phyloP scores from a whole-genome alignment of 53 echinoderm and acorn worm genomes.

The Actinopyga echinites region DNA sequence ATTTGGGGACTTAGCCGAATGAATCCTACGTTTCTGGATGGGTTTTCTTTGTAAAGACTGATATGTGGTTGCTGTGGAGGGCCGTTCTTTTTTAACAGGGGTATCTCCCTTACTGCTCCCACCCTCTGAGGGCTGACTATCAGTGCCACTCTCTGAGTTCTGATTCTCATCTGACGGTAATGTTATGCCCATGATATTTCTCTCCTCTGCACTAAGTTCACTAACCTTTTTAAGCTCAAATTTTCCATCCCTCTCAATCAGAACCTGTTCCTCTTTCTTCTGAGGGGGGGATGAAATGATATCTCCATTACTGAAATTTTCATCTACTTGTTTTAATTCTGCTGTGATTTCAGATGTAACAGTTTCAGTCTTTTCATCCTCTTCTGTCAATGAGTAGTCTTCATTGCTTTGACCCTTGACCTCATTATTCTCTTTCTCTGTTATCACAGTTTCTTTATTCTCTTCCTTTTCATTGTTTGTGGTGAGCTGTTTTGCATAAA shows the following conservation, averaged over 20 bases:
- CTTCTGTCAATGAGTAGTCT: background rate
- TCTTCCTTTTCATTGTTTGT: background rate
- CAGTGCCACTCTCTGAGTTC: background rate
- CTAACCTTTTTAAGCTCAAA: constrained; percentile 80
- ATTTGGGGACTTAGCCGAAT: constrained; percentile 68
- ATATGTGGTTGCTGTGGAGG: constrained; percentile 74
- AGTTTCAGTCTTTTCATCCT: background rate
- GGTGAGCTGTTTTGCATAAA: constrained; percentile 23
- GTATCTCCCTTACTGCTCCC: constrained; percentile 38
- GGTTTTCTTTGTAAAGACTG: constrained; percentile 39
- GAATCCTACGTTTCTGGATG: constrained; percentile 56
- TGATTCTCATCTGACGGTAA: background rate
- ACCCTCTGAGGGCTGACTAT: background rate
- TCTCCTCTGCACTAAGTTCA: constrained; percentile 76
- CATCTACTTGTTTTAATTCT: background rate
- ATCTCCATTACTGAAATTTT: background rate
- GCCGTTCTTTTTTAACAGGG: constrained; percentile 54
- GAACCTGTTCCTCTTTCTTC: constrained; percentile 56
- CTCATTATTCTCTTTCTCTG: background rate
- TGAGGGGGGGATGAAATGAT: background rate
- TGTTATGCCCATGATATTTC: constrained; percentile 65
- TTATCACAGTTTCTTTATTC: background rate
- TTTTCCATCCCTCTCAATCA: constrained; percentile 92
- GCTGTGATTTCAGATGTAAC: background rate
- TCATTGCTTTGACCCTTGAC: background rate